A percentile compares a stretch with the other conserved stretches of the same genome.
Conservation (phyloP, 2,888 invertebrate species). For the Agonopterix heracliana region DNA sequence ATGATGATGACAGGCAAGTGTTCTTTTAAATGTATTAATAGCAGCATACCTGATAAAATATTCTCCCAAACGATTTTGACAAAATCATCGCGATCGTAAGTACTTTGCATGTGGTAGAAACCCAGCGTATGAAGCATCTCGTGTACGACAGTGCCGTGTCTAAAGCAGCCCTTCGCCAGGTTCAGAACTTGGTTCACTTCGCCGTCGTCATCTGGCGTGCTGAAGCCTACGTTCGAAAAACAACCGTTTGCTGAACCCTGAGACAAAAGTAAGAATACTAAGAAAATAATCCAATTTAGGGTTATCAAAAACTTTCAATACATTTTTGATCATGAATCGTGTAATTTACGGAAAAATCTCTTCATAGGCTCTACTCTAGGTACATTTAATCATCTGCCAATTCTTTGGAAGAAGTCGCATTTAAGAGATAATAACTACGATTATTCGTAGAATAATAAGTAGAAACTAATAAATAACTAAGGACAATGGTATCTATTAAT, state of each 20-base stretch:
- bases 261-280: neutral
- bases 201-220: conserved; percentile 30
- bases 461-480: too few relatives aligned
- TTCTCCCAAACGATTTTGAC: conserved; percentile 85
- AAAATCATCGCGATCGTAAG: conserved; percentile 84
- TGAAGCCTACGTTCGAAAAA: conserved; percentile 61
- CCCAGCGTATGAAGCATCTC: conserved; percentile 88
- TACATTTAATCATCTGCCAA: too few relatives aligned
- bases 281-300: neutral
- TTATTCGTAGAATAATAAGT: too few relatives aligned
- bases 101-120: conserved; percentile 90
- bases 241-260: conserved; percentile 84
- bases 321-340: too few relatives aligned
- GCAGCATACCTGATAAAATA: conserved; percentile 70
- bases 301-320: conserved; percentile 3
- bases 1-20: too few relatives aligned
- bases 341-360: too few relatives aligned
- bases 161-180: conserved; percentile 73
- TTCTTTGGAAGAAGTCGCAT: too few relatives aligned
- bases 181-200: conserved; percentile 64
- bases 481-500: too few relatives aligned
- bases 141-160: conserved; percentile 81
- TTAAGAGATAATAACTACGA: too few relatives aligned
- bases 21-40: too few relatives aligned
- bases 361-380: too few relatives aligned